These are phyloP conservation scores for Drosophila bocqueti DNA, from an alignment of 1,140 invertebrate species.

Conservation along the genomic window DNA sequence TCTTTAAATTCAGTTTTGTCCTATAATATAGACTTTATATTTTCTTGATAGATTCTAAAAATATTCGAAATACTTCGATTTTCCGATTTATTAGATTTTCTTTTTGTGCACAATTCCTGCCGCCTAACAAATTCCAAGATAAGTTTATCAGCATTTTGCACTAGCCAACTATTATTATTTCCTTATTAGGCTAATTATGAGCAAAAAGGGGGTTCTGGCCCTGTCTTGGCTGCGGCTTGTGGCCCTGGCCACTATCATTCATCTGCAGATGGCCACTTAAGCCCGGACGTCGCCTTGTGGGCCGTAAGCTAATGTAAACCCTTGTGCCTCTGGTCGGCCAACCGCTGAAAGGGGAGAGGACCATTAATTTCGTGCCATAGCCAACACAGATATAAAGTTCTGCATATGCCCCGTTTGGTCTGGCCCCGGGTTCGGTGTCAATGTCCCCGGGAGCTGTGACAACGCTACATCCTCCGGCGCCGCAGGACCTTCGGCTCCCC, in stretches of 20 bases:
- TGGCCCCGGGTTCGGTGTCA: conserved; percentile 36
- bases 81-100: neutral
- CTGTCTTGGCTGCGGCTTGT: conserved; percentile 21
- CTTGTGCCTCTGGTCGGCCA: conserved; percentile 15
- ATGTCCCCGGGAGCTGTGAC: conserved; percentile 26
- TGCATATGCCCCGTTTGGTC: conserved; percentile 47
- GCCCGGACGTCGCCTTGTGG: conserved; percentile 45
- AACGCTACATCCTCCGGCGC: conserved; percentile 1
- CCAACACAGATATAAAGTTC: conserved; percentile 50
- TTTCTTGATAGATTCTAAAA: neutral
- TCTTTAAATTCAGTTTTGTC: neutral
- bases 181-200: conserved; percentile 46
- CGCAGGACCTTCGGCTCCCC: conserved; percentile 1
- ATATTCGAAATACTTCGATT: neutral
- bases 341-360: conserved; percentile 49
- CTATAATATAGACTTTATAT: too few species aligned
- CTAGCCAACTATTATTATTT: conserved; percentile 48
- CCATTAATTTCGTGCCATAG: conserved; percentile 57
- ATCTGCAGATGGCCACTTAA: conserved; percentile 54
- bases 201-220: conserved; percentile 5
- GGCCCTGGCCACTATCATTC: conserved; percentile 33
- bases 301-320: conserved; percentile 61
- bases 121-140: conserved; percentile 5
- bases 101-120: neutral
- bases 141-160: conserved; percentile 44